phyloP scores from a whole-genome alignment of 2,888 invertebrate genomes.

The Xanthia icteritia region DNA sequence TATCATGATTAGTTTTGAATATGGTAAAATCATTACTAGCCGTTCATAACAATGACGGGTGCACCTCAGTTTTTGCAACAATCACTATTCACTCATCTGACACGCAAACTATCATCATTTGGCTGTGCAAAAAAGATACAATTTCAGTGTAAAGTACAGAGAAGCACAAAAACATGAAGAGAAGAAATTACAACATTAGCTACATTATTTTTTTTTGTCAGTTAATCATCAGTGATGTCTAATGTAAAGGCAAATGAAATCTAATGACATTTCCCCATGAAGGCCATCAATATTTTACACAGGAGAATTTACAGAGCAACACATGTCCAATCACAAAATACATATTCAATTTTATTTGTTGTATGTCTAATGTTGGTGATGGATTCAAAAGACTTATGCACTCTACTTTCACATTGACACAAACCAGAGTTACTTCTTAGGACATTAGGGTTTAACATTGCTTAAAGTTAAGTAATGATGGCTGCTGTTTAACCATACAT shows the following conservation, averaged over 20 bases:
- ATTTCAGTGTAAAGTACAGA: not conserved
- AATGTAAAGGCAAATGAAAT: not conserved
- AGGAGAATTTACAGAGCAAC: too few species aligned
- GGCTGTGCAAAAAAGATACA: constrained; percentile 2
- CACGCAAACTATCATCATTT: constrained; percentile 88
- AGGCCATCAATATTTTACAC: not conserved
- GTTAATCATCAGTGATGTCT: not conserved
- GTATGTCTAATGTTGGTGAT: not conserved
- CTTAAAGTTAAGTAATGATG: too few species aligned
- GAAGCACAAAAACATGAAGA: not conserved
- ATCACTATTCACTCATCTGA: constrained; percentile 88
- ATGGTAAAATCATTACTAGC: not conserved
- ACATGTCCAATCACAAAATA: not conserved
- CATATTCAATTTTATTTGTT: not conserved
- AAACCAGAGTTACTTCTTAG: not conserved
- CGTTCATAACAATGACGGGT: not conserved
- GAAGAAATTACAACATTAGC: not conserved
- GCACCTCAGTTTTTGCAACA: constrained; percentile 67
- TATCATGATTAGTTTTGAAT: constrained; percentile 18
- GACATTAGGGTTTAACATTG: too few species aligned
- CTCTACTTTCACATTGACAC: not conserved
- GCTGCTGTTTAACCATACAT: too few species aligned
- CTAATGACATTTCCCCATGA: not conserved
- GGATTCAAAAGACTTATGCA: too few species aligned
- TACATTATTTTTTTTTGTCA: not conserved